phyloP scores from a whole-genome alignment of 92 coral and sea anemone genomes.

The Metridium senile region DNA sequence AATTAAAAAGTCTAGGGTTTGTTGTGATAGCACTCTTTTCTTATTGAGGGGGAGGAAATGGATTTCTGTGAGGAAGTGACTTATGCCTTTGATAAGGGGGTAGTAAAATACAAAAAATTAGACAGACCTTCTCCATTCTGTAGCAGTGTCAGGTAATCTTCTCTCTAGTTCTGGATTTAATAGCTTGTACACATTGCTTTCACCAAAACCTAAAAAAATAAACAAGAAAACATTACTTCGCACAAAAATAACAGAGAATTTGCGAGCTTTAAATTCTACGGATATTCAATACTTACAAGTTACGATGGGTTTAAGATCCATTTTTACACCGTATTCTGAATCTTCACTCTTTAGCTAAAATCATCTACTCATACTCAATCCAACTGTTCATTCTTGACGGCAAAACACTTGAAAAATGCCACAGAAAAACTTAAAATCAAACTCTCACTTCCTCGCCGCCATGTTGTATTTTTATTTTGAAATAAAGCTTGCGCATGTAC shows the following conservation, averaged over 20 bases:
- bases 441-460: too few species aligned
- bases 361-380: background rate
- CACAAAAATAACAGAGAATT: background rate
- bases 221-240: background rate
- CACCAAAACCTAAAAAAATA: constrained; percentile 72
- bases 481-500: background rate
- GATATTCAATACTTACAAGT: constrained; percentile 56
- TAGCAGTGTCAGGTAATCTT: constrained; percentile 82
- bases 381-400: background rate
- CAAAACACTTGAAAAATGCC: background rate
- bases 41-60: too few species aligned
- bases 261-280: background rate
- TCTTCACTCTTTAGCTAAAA: background rate
- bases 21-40: too few species aligned
- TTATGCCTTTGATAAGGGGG: too few species aligned
- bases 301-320: constrained; percentile 84
- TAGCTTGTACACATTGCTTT: constrained; percentile 67
- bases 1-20: too few species aligned
- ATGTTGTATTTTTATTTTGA: constrained; percentile 2
- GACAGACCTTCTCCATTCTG: constrained; percentile 98
- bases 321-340: background rate
- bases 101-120: too few species aligned
- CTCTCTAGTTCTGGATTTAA: constrained; percentile 81
- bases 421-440: too few species aligned
- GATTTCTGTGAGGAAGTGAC: too few species aligned